Conservation (phyloP, 1,140 invertebrate genomes). For the Bombus confusus region DNA sequence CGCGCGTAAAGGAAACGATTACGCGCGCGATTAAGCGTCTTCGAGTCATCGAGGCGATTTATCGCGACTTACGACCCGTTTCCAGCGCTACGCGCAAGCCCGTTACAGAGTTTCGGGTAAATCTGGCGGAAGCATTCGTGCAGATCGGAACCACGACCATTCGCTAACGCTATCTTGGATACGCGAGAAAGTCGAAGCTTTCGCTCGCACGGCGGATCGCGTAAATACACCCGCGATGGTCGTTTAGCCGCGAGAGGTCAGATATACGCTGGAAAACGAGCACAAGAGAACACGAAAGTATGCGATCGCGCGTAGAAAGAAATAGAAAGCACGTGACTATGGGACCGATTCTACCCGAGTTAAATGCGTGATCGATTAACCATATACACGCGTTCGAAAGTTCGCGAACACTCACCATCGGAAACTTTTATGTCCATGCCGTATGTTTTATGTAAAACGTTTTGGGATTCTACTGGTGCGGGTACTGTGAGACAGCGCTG, state of each 20-base stretch:
- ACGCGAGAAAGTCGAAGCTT: not conserved
- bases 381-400: not conserved
- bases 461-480: too few relatives aligned
- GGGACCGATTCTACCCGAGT: slow-evolving; percentile 42
- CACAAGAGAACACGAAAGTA: not conserved
- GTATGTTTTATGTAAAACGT: too few relatives aligned
- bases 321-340: slow-evolving; percentile 50
- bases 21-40: not conserved
- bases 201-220: not conserved
- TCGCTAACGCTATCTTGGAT: not conserved
- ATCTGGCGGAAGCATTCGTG: not conserved
- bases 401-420: too few relatives aligned
- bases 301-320: slow-evolving; percentile 25
- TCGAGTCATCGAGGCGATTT: not conserved
- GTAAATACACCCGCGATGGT: not conserved
- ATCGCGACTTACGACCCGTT: not conserved
- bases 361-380: not conserved
- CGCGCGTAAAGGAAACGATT: too few relatives aligned
- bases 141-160: not conserved
- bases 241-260: not conserved
- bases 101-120: too few relatives aligned
- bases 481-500: too few relatives aligned
- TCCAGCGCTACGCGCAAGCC: too few relatives aligned
- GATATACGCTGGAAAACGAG: not conserved
- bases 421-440: too few relatives aligned